Conservation (phyloP, 30 jellyfish, hydroid and myxozoan species). For the Mastigias papua region DNA sequence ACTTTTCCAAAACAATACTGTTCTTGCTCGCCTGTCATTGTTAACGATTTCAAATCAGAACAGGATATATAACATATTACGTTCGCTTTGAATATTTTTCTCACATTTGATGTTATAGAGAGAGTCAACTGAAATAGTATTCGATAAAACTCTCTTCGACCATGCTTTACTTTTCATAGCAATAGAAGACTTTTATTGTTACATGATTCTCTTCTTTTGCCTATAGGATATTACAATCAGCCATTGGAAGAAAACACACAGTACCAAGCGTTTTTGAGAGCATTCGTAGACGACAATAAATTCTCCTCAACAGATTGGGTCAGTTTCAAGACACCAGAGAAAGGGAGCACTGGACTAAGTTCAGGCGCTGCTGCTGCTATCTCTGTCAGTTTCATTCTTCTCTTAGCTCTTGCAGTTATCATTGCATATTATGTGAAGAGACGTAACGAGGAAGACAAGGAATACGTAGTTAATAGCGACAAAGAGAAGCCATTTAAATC, state of each 20-base stretch:
- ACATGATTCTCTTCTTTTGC: background rate
- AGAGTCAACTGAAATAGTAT: too few species aligned
- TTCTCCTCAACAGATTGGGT: conserved; percentile 63
- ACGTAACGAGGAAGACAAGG: conserved; percentile 2
- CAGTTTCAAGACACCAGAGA: conserved; percentile 13
- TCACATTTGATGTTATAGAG: too few species aligned
- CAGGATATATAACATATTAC: too few species aligned
- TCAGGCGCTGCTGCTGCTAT: conserved; percentile 67
- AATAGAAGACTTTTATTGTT: too few species aligned
- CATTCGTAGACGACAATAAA: conserved; percentile 1
- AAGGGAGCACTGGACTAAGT: conserved; percentile 34
- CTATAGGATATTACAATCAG: conserved; percentile 53
- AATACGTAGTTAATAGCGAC: background rate
- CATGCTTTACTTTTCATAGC: too few species aligned
- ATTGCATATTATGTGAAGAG: background rate
- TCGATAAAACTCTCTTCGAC: too few species aligned
- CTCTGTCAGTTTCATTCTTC: conserved; percentile 28
- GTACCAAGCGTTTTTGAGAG: conserved; percentile 50
- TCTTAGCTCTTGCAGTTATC: conserved; percentile 30
- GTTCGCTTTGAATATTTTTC: too few species aligned
- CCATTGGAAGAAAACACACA: conserved; percentile 51
- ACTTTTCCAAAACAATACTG: too few species aligned
- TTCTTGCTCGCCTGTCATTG: too few species aligned
- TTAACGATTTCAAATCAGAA: too few species aligned
- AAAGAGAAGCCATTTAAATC: conserved; percentile 24